Evolutionary conservation across 2,888 invertebrate genomes (phyloP).

Genomic region (Lutraria lutraria): DNA sequence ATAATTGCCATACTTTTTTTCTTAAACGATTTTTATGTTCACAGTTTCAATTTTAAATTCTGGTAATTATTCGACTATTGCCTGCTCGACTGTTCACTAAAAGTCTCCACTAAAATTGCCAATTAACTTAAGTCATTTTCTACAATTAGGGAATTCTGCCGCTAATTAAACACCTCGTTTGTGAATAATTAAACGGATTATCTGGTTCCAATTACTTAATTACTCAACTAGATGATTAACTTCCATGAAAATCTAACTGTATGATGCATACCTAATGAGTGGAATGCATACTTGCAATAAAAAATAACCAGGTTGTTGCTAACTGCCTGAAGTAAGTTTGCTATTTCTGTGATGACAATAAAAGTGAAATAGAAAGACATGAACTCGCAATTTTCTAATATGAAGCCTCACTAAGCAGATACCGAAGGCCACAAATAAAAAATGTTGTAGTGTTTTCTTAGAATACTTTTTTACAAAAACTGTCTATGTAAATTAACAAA

Average conservation of each 20-base stretch:
- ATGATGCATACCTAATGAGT: background rate
- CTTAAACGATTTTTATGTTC: no score
- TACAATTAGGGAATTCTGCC: background rate
- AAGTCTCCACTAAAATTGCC: background rate
- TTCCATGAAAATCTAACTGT: background rate
- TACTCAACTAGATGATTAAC: background rate
- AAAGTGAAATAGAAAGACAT: background rate
- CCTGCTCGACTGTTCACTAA: no score
- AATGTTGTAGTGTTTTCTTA: no score
- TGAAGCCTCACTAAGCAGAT: no score
- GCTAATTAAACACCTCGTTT: background rate
- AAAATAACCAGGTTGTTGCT: background rate
- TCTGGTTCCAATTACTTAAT: background rate
- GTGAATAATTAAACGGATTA: background rate
- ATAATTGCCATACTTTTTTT: no score
- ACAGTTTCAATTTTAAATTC: no score
- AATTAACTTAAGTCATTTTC: background rate
- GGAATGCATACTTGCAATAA: background rate
- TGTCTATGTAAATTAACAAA: no score
- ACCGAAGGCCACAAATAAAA: no score
- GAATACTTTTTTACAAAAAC: no score
- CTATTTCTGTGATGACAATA: background rate
- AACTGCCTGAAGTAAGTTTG: background rate
- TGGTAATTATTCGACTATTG: no score
- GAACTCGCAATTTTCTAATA: background rate